phyloP scores from a whole-genome alignment of 1,140 invertebrate species.

The Drosophila insularis region DNA sequence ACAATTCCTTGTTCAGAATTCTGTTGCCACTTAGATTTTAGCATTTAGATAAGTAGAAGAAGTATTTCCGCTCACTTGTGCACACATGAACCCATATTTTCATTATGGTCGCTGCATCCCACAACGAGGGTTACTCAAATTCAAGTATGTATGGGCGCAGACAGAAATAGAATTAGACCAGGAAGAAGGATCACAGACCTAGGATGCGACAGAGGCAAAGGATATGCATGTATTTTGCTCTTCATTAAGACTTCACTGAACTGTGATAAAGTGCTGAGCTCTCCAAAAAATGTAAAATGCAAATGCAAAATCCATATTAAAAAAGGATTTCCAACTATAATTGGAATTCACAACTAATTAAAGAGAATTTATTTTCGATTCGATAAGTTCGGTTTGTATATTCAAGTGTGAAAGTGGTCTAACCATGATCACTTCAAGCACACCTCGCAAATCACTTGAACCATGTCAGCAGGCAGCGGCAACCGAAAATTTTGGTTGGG shows the following conservation, averaged over 20 bases:
- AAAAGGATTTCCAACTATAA: no score
- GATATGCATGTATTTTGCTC: no score
- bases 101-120: slow-evolving; percentile 11
- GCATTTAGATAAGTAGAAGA: slow-evolving; percentile 68
- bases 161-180: background rate
- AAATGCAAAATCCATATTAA: no score
- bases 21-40: slow-evolving; percentile 74
- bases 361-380: no score
- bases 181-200: no score
- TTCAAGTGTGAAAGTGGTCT: slow-evolving; percentile 29
- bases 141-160: background rate
- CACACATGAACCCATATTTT: slow-evolving; percentile 53
- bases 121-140: slow-evolving; percentile 9
- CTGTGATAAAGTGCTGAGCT: no score
- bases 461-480: background rate
- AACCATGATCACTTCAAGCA: slow-evolving; percentile 48
- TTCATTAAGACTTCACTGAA: no score
- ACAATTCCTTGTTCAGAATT: slow-evolving; percentile 44
- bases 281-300: no score
- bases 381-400: no score
- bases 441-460: slow-evolving; percentile 40
- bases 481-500: background rate
- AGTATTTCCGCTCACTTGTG: slow-evolving; percentile 66
- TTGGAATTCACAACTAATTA: no score
- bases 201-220: no score